These are phyloP conservation scores for Cheilosia impressa DNA, from an alignment of 2,888 invertebrate species.

Conservation along the genomic window DNA sequence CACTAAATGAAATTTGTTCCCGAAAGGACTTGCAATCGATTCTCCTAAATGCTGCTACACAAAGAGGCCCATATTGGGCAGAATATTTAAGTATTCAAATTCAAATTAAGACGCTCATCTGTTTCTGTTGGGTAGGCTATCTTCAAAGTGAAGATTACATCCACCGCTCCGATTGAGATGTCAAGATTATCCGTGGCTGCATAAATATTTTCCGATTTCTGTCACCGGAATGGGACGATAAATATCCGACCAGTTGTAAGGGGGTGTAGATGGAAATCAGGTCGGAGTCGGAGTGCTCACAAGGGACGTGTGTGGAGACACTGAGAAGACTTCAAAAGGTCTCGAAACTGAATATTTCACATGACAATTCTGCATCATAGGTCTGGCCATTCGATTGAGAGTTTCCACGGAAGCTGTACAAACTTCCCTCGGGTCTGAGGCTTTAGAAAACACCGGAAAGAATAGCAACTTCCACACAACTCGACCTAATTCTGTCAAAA, in stretches of 20 bases:
- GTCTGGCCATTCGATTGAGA: too few relatives aligned
- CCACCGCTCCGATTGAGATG: not conserved
- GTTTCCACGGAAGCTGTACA: too few relatives aligned
- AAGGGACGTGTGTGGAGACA: not conserved
- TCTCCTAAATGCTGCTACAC: not conserved
- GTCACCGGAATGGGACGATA: not conserved
- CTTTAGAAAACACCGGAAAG: too few relatives aligned
- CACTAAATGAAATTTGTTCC: conserved; percentile 26
- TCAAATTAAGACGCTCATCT: not conserved
- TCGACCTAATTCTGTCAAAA: too few relatives aligned
- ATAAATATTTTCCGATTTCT: not conserved
- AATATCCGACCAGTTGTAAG: not conserved
- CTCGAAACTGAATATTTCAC: too few relatives aligned
- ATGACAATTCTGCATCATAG: too few relatives aligned
- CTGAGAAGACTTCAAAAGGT: too few relatives aligned
- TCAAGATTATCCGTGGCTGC: not conserved
- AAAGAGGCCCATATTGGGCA: not conserved
- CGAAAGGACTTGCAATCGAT: conserved; percentile 5
- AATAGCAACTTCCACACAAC: too few relatives aligned
- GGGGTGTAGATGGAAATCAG: too few relatives aligned
- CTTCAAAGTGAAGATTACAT: not conserved
- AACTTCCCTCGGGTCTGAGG: too few relatives aligned
- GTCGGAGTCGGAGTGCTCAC: not conserved
- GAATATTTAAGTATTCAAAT: conserved; percentile 9
- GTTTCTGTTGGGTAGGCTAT: not conserved